These are phyloP conservation scores for Aplysina aerophoba DNA, from an alignment of 37 sponge, comb jelly and placozoan species.

Conservation along the genomic window DNA sequence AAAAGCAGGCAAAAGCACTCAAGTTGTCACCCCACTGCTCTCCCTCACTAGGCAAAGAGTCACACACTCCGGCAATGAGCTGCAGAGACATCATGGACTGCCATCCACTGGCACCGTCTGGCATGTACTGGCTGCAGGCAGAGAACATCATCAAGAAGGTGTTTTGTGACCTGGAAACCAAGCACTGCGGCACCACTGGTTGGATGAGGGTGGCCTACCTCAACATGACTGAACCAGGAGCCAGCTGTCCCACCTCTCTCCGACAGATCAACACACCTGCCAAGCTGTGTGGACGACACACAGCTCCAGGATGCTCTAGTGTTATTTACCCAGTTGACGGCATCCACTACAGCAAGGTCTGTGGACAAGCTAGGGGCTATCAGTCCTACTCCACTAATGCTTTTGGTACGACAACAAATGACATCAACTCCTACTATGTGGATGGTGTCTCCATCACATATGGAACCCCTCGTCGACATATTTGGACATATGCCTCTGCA, in stretches of 20 bases:
- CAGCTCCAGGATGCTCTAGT: not conserved
- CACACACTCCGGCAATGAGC: too few relatives aligned
- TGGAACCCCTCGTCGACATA: not conserved
- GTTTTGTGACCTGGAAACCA: constrained; percentile 2
- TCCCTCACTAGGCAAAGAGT: too few relatives aligned
- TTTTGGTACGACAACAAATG: not conserved
- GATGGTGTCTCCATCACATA: constrained; percentile 16
- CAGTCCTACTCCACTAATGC: constrained; percentile 2
- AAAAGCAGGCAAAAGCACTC: too few relatives aligned
- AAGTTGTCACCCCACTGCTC: too few relatives aligned
- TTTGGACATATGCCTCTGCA: constrained; percentile 20
- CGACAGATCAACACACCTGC: not conserved
- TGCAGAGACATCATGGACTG: not conserved
- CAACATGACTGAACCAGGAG: constrained; percentile 22
- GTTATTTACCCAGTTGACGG: not conserved
- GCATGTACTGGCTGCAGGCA: not conserved
- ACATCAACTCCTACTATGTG: constrained; percentile 29
- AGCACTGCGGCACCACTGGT: not conserved
- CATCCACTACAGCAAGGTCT: not conserved
- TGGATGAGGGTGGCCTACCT: constrained; percentile 16
- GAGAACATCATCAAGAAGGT: not conserved
- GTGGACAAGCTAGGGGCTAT: constrained; percentile 26
- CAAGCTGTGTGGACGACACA: constrained; percentile 1
- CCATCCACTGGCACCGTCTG: not conserved
- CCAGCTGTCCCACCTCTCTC: not conserved